Percentiles rank a stretch among this genome's conserved stretches.
phyloP scores from a whole-genome alignment of 2,113 vertebrate genomes.

The Gopherus evgoodei region DNA sequence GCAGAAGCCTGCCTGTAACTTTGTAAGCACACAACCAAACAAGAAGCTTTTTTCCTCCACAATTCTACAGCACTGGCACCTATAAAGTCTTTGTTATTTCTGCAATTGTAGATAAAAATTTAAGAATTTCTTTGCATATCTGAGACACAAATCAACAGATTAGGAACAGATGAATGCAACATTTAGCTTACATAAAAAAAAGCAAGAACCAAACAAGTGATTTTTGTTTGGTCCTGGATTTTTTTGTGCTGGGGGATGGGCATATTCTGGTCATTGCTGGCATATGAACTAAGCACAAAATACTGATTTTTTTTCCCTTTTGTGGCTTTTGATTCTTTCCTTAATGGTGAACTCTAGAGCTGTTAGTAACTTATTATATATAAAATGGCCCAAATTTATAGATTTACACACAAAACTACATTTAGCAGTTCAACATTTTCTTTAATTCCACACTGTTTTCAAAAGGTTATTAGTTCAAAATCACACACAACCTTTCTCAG shows the following conservation, averaged over 20 bases:
- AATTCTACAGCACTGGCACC: constrained; percentile 5
- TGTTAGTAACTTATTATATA: not conserved
- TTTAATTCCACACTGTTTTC: not conserved
- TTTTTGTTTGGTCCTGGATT: not conserved
- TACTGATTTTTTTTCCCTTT: constrained; percentile 9
- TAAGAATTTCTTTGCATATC: constrained; percentile 9
- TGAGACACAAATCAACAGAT: constrained; percentile 34
- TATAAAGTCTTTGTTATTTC: constrained; percentile 33
- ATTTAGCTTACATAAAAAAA: not conserved
- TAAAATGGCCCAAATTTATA: constrained; percentile 12
- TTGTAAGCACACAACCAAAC: not conserved
- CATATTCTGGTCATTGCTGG: not conserved
- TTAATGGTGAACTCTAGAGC: not conserved
- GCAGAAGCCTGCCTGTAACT: not conserved
- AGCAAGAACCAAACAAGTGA: not conserved
- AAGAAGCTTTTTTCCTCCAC: constrained; percentile 36
- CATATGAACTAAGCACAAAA: not conserved
- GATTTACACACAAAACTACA: not conserved
- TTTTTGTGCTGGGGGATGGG: not conserved
- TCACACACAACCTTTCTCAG: not conserved
- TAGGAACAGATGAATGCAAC: not conserved
- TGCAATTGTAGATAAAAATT: constrained; percentile 1
- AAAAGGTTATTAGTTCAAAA: not conserved
- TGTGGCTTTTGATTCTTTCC: not conserved
- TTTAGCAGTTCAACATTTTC: not conserved